Base-by-base conservation (phyloP, 2,113 vertebrate species). In the Polyodon spathula region DNA sequence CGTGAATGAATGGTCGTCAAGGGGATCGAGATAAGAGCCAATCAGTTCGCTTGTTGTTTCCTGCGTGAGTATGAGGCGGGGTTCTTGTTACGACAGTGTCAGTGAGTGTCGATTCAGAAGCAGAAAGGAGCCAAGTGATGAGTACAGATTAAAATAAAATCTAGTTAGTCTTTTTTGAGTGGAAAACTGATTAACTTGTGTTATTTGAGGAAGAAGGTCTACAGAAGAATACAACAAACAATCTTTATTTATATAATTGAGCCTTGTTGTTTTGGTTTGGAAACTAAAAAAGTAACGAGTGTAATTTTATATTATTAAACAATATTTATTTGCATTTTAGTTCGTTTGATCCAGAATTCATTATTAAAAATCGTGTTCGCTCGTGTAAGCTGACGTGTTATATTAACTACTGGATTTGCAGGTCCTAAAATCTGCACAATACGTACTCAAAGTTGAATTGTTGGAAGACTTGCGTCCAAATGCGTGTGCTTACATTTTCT, bases 401-500 rank as follows among this genome's bases (percentile, higher is more conserved):
- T 27, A 27, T 27, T 27, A 27, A 27, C 2, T 27, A 46, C 2
- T 2, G 8, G 14, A 46, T 46, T 46, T 8, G 2, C 8, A 3
- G 76, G 85, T 85, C 84, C 77, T 85, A 87, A 71, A 63, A 73
- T 72, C 77, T 50, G 72, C 44, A 68, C 37, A 0, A 3, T 80
- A 57, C 1, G 6, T 5, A 2, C 27, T 2, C 8, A 15, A 9
- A 9, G 37, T 38, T 53, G 46, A 4, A 8, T 44, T 61, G 27
- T 1, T 27, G 27, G 27, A 27, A 27, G 27, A 27, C 27, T 56
- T 14, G 66, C n/a, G 56, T 59, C 62, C 40, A 15, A 51, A 88
- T 85, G 84, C 54, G 83, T 78, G 71, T 70, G 17, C 60, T 63
- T 48, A 38, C 68, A 43, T 11, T 56, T 1, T 40, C 61, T 61